Evolutionary conservation across 2,888 invertebrate species (phyloP), one percentile per base, ranked within the genome.

Genomic region (Drosophila emarginata): DNA sequence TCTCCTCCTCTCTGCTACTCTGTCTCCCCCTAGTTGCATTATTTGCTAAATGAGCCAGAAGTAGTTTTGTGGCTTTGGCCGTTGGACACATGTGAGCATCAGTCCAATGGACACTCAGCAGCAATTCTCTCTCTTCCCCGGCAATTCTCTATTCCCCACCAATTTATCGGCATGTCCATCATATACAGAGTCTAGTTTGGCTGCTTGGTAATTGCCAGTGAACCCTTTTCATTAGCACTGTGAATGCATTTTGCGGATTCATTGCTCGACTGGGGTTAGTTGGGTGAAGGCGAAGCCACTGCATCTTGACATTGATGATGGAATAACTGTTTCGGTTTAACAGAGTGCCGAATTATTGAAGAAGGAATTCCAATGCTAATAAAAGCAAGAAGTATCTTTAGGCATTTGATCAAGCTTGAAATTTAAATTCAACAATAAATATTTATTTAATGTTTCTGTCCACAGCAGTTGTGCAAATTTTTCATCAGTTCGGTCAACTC

Each of bases 31-130:
- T 37, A 4, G 12, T 1, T 45, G 51, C 51, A 74, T 77, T 77
- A 75, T 77, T 68, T 77, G 72, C 61, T 64, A 73, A 85, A 76
- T 79, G 72, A 78, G 73, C 63, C 79, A 73, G 67, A 72, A 77
- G 68, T 74, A 71, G 64, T 77, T 78, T 51, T 67, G 62, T 61
- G 58, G 64, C 65, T 57, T 64, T 69, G 67, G 1, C 12, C 12
- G 45, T 4, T 45, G 45, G 45, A 45, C 45, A 45, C 45, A 45
- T 45, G 45, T 45, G 45, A 45, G 11, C 45, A 21, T 45, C 45
- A 21, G 18, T 45, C 18, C 45, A 45, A 5, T 39, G 39, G 39
- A 45, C 45, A 45, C 18, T 45, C 18, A 4, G 1, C 37, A 45
- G 9, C 11, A 11, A 11, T 45, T 18, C 18, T 11, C 45, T 9